A percentile compares a stretch with the other conserved stretches of the same genome.
These are phyloP conservation scores for Pogoniulus pusillus DNA, from an alignment of 2,797 vertebrate species.

Conservation along the genomic window DNA sequence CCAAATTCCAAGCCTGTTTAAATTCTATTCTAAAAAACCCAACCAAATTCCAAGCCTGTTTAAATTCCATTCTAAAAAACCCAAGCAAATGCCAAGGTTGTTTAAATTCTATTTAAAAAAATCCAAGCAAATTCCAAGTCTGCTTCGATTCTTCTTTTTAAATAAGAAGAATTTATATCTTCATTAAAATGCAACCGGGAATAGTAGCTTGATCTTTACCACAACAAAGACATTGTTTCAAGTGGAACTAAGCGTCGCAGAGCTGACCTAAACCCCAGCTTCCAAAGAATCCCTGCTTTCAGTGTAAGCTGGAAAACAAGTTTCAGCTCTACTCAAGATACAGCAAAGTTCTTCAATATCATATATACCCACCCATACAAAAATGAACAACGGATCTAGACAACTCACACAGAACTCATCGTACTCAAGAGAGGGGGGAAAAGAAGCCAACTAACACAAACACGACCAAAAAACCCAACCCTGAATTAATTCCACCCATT, in stretches of 20 bases:
- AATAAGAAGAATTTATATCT: too few relatives aligned
- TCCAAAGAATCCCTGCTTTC: not conserved
- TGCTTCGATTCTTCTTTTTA: too few relatives aligned
- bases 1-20: too few relatives aligned
- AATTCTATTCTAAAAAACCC: too few relatives aligned
- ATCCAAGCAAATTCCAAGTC: too few relatives aligned
- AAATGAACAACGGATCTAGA: not conserved
- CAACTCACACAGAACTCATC: not conserved
- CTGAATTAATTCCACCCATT: not conserved
- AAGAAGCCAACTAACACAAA: not conserved
- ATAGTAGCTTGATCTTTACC: not conserved
- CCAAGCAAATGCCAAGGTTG: too few relatives aligned
- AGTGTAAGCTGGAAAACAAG: conserved; percentile 1
- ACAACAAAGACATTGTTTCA: not conserved
- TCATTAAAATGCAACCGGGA: not conserved
- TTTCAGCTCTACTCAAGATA: not conserved
- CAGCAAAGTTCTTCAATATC: not conserved
- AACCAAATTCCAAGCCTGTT: too few relatives aligned
- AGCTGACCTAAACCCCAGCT: not conserved
- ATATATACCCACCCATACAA: not conserved
- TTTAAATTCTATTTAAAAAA: too few relatives aligned
- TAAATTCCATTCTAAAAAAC: too few relatives aligned
- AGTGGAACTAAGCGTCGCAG: not conserved
- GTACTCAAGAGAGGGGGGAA: not conserved
- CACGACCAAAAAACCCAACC: not conserved